phyloP scores from a whole-genome alignment of 2,797 vertebrate species.

The Mastacembelus armatus region DNA sequence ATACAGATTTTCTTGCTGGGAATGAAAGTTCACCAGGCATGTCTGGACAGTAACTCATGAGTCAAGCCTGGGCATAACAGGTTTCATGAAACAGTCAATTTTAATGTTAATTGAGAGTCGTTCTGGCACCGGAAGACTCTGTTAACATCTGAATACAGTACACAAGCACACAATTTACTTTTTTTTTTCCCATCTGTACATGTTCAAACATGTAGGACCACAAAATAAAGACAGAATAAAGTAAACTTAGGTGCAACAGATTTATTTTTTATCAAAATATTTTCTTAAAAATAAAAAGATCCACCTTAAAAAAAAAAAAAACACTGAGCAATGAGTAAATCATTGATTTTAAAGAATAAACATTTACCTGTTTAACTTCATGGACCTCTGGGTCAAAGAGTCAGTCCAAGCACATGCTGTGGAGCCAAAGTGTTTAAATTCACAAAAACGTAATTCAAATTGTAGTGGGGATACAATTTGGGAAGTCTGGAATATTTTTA shows the following conservation, averaged over 20 bases:
- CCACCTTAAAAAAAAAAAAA: no score
- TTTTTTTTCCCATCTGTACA: slow-evolving; percentile 39
- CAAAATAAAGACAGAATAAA: slow-evolving; percentile 14
- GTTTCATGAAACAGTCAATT: slow-evolving; percentile 52
- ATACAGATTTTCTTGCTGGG: not conserved
- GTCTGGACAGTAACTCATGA: slow-evolving; percentile 29
- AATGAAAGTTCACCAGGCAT: slow-evolving; percentile 8
- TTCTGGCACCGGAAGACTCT: slow-evolving; percentile 29
- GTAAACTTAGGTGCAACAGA: no score
- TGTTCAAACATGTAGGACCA: slow-evolving; percentile 44
- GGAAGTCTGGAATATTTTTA: no score
- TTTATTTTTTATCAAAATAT: no score
- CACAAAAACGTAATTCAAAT: not conserved
- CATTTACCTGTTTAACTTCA: not conserved
- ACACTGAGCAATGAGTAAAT: no score
- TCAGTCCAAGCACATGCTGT: no score
- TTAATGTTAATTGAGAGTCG: slow-evolving; percentile 59
- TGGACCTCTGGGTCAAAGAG: slow-evolving; percentile 5
- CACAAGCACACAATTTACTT: slow-evolving; percentile 27
- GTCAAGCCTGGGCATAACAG: slow-evolving; percentile 60
- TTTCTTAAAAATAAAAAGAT: no score
- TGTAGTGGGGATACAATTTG: no score
- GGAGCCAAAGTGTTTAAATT: no score
- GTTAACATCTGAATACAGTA: slow-evolving; percentile 4
- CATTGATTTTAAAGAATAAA: no score